Percentiles rank a stretch among this genome's conserved stretches.
Evolutionary conservation across 1,140 invertebrate species (phyloP).

Genomic region (Lepidurus apus): DNA sequence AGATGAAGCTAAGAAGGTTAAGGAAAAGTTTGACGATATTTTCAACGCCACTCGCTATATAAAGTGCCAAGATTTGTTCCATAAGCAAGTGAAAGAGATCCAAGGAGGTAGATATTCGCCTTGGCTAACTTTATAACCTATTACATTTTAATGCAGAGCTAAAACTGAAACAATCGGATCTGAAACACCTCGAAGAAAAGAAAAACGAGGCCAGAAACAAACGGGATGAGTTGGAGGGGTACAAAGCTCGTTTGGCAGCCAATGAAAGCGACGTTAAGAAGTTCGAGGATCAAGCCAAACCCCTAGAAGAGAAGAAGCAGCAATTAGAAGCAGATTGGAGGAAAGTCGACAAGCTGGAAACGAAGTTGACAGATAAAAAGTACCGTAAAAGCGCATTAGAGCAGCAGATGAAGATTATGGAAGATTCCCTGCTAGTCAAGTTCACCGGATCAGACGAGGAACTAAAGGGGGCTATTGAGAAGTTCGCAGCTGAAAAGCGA

Average conservation of each 20-base stretch:
- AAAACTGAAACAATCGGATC: background rate
- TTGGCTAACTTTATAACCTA: too few relatives aligned
- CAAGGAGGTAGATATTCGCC: conserved; percentile 34
- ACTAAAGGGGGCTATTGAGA: background rate
- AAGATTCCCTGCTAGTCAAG: background rate
- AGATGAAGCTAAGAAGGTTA: conserved; percentile 87
- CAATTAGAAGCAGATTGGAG: background rate
- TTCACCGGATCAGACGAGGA: background rate
- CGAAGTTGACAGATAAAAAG: conserved; percentile 15
- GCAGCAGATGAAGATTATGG: conserved; percentile 21
- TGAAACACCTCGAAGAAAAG: background rate
- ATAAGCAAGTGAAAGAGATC: conserved; percentile 63
- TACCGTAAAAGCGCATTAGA: conserved; percentile 16
- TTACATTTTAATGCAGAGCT: background rate
- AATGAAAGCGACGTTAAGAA: background rate
- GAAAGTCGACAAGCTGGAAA: conserved; percentile 26
- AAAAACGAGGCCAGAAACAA: background rate
- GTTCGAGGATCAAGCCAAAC: conserved; percentile 16
- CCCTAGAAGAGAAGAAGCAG: conserved; percentile 26
- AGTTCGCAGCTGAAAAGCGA: background rate
- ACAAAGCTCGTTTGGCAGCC: background rate
- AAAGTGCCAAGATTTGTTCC: conserved; percentile 78
- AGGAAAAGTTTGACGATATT: conserved; percentile 95
- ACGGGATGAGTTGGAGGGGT: background rate
- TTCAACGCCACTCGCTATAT: conserved; percentile 92